These are phyloP conservation scores for Kryptolebias ocellatus DNA, from an alignment of 2,797 vertebrate species.

Conservation along the genomic window DNA sequence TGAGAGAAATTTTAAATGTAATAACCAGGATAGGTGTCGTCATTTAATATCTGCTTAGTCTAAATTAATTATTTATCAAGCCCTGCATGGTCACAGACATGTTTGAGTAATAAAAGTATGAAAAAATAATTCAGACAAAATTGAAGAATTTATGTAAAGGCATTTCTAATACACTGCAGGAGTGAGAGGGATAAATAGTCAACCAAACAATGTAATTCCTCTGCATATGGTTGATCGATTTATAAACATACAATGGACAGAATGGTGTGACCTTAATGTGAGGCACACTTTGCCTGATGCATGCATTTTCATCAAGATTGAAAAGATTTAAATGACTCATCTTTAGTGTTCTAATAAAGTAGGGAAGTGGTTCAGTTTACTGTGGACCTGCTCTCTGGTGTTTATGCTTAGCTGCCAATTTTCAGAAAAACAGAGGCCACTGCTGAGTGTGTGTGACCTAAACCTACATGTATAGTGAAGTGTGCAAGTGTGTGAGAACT, in stretches of 20 bases:
- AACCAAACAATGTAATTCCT: too few relatives aligned
- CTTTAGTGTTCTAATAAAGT: neutral
- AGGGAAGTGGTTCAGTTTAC: neutral
- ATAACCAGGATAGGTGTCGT: too few relatives aligned
- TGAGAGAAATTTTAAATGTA: too few relatives aligned
- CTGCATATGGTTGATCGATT: too few relatives aligned
- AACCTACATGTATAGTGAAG: neutral
- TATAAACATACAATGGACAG: neutral
- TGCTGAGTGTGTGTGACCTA: slow-evolving; percentile 24
- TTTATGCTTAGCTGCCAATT: slow-evolving; percentile 14
- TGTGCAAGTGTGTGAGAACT: slow-evolving; percentile 22
- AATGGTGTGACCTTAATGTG: neutral
- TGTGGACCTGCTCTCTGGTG: slow-evolving; percentile 13
- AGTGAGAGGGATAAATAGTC: too few relatives aligned
- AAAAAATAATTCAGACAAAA: too few relatives aligned
- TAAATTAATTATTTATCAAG: too few relatives aligned
- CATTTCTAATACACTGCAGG: too few relatives aligned
- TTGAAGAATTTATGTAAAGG: too few relatives aligned
- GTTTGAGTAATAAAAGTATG: neutral
- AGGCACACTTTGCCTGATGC: neutral
- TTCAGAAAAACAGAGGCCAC: slow-evolving; percentile 30
- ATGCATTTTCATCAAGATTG: neutral
- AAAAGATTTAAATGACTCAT: slow-evolving; percentile 10
- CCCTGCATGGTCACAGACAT: too few relatives aligned
- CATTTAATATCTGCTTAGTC: too few relatives aligned